Conservation (phyloP, 2,888 invertebrate species). For the Drosophila kambysellisi region DNA sequence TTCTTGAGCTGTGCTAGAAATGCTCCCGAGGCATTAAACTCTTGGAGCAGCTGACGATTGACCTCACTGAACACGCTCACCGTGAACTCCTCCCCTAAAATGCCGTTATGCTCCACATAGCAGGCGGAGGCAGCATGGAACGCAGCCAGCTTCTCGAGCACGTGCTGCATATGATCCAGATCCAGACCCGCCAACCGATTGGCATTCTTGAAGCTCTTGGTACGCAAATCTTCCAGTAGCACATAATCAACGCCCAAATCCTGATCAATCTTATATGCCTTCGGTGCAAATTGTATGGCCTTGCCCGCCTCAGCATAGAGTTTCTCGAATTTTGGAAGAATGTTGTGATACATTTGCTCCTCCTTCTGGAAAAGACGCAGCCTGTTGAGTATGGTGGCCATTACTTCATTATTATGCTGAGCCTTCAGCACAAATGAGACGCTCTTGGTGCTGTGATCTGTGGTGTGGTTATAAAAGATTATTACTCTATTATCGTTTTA, state of each 20-base stretch:
- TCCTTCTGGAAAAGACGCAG: conserved; percentile 82
- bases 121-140: conserved; percentile 84
- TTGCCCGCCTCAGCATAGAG: conserved; percentile 76
- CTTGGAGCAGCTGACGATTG: conserved; percentile 71
- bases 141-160: conserved; percentile 81
- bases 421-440: conserved; percentile 76
- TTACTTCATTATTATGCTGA: conserved; percentile 66
- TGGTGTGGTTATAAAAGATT: neutral
- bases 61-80: conserved; percentile 74
- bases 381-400: conserved; percentile 68
- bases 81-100: conserved; percentile 70
- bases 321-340: conserved; percentile 82
- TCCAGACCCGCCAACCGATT: conserved; percentile 81
- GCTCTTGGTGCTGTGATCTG: conserved; percentile 69
- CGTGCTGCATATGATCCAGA: conserved; percentile 77
- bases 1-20: conserved; percentile 79
- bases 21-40: conserved; percentile 72
- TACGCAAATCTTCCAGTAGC: conserved; percentile 82
- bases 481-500: neutral
- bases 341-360: conserved; percentile 78
- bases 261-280: conserved; percentile 73
- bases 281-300: conserved; percentile 77
- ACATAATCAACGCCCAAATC: conserved; percentile 77
- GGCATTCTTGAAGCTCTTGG: conserved; percentile 75
- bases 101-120: conserved; percentile 81